phyloP scores from a whole-genome alignment of 2,113 vertebrate species.

The Paratilapia polleni region DNA sequence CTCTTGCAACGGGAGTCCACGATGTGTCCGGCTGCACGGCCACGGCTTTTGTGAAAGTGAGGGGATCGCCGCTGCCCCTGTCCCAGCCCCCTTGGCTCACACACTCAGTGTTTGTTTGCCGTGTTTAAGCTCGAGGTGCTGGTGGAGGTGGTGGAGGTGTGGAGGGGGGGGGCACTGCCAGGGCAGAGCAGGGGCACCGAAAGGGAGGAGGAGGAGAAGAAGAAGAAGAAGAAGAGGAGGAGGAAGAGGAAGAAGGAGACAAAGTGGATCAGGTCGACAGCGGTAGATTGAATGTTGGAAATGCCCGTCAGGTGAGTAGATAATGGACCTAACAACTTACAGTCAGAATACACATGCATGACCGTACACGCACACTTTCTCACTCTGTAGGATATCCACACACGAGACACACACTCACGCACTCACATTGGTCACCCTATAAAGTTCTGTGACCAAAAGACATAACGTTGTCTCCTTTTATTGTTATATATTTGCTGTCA shows the following conservation, averaged over 20 bases:
- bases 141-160: conserved; percentile 30
- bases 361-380: not conserved
- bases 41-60: conserved; percentile 76
- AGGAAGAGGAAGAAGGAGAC: conserved; percentile 58
- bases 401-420: not conserved
- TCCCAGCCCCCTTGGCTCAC: conserved; percentile 66
- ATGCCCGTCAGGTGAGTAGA: conserved; percentile 85
- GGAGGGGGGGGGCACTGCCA: conserved; percentile 62
- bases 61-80: conserved; percentile 70
- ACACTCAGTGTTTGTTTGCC: conserved; percentile 71
- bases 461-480: conserved; percentile 34
- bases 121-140: conserved; percentile 63
- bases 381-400: not conserved
- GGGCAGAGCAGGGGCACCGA: conserved; percentile 65
- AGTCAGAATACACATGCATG: conserved; percentile 30
- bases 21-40: conserved; percentile 63
- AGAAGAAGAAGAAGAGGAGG: conserved; percentile 24
- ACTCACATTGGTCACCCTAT: not conserved
- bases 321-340: conserved; percentile 57
- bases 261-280: conserved; percentile 72
- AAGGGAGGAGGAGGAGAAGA: conserved; percentile 37
- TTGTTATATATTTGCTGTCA: not conserved
- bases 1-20: conserved; percentile 59
- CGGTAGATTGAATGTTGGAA: conserved; percentile 73
- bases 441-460: not conserved